A percentile compares a stretch with the other conserved stretches of the same genome.
Conservation (phyloP, 2,888 invertebrate species). For the Amblyjoppa fuscipennis region DNA sequence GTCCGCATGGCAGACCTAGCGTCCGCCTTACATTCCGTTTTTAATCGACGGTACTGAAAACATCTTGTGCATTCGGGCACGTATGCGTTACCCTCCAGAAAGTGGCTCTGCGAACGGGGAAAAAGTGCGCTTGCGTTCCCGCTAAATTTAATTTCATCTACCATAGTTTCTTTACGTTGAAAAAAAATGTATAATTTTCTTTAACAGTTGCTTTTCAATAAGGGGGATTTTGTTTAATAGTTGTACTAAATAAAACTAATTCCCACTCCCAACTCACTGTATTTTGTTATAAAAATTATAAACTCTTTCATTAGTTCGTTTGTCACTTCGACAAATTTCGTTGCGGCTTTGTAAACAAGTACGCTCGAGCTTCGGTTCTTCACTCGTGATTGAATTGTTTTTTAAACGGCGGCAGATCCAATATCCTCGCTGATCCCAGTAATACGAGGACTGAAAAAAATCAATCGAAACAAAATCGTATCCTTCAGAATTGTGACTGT, state of each 20-base stretch:
- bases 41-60: too few species aligned
- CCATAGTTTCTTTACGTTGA: neutral
- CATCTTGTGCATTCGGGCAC: too few species aligned
- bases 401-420: constrained; percentile 85
- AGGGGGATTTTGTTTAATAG: neutral
- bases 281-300: constrained; percentile 11
- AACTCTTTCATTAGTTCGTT: neutral
- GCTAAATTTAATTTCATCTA: neutral
- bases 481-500: neutral
- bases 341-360: neutral
- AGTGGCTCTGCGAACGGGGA: neutral
- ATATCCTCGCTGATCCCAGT: constrained; percentile 88
- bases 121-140: neutral
- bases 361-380: neutral
- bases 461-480: constrained; percentile 6
- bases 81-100: neutral
- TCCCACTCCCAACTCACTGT: neutral
- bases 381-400: constrained; percentile 72
- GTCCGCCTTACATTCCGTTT: too few species aligned
- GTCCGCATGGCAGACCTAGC: too few species aligned
- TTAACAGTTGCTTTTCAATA: neutral
- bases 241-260: neutral
- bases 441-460: constrained; percentile 87
- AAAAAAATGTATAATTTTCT: neutral
- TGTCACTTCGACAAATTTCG: constrained; percentile 25